Base-by-base conservation (phyloP, 2,113 vertebrate species). In the Neogale vison region DNA sequence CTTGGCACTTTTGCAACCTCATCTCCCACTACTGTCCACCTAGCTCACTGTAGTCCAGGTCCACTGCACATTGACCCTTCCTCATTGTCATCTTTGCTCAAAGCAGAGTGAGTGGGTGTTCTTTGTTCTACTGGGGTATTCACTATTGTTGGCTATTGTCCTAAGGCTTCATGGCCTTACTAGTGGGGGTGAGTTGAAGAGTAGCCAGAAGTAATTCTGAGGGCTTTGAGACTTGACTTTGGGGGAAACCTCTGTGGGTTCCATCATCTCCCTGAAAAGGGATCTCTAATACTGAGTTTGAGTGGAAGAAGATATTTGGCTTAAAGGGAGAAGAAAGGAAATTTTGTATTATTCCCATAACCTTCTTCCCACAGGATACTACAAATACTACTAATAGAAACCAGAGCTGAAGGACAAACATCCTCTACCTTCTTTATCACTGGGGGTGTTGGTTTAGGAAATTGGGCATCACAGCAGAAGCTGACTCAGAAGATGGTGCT, bases 361-460 rank as follows among this genome's bases (percentile, higher is more conserved):
- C 20, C 47, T 97, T 31, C 36, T 95, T 88, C 91, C 69, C 85
- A 82, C 36, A 15, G 45, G 11, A 94, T 34, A 7, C 23, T 79
- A 42, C 39, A 90, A 88, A 89, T 85, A 50, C 76, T 87, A 83
- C 74, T 93, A 26, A 67, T 87, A 80, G 93, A 92, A 97, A 95
- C 55, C 26, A 93, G 52, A 95, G 42, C 80, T 92, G 29, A 29
- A 92, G 36, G 20, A 77, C 57, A 94, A 89, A 87, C n/a, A 67
- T 36, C 23, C 52, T 92, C 61, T 17, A 89, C 65, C n/a, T 92
- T 71, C 31, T 90, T 98, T 96, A 63, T 97, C 50, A 47, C 26
- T 91, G n/a, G 91, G 82, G 50, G 26, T 94, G 45, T 80, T 90
- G 61, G 84, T 79, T 67, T 92, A 92, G 61, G 95, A 93, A 93